phyloP scores from a whole-genome alignment of 2,113 vertebrate genomes.

The Ptychochromis oligacanthus region DNA sequence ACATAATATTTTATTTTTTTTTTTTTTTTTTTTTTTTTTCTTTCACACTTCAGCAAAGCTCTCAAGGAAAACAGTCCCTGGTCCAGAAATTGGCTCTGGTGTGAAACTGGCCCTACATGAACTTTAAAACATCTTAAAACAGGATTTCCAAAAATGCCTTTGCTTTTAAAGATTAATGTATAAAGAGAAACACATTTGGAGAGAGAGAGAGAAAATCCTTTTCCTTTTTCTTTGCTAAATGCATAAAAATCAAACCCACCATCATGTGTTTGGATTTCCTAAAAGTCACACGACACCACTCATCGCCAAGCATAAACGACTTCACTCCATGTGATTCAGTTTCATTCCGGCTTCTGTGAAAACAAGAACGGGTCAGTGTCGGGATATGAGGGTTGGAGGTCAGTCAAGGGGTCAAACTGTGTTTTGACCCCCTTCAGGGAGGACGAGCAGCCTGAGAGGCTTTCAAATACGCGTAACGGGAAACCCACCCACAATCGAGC shows the following conservation, averaged over 20 bases:
- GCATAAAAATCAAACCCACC: neutral
- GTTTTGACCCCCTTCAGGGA: conserved; percentile 7
- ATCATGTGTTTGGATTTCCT: neutral
- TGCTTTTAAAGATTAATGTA: no score
- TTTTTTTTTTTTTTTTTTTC: neutral
- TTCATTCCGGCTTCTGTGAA: neutral
- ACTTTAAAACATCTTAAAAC: neutral
- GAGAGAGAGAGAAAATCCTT: neutral
- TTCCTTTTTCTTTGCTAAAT: neutral
- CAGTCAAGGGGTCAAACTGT: conserved; percentile 10
- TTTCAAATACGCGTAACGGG: conserved; percentile 33
- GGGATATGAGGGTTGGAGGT: conserved; percentile 19
- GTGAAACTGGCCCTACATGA: neutral
- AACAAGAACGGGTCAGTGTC: conserved; percentile 14
- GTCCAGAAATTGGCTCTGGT: neutral
- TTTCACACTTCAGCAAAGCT: conserved; percentile 22
- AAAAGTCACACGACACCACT: conserved; percentile 2
- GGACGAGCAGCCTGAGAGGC: conserved; percentile 25
- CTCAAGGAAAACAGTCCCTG: conserved; percentile 1
- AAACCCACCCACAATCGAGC: neutral
- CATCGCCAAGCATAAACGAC: neutral
- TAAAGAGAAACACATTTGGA: neutral
- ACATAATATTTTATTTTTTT: neutral
- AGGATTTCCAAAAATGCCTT: neutral
- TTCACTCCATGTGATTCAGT: neutral